A percentile compares a stretch with the other conserved stretches of the same genome.
These are phyloP conservation scores for Tetropium fuscum DNA, from an alignment of 2,888 invertebrate genomes.

Conservation along the genomic window DNA sequence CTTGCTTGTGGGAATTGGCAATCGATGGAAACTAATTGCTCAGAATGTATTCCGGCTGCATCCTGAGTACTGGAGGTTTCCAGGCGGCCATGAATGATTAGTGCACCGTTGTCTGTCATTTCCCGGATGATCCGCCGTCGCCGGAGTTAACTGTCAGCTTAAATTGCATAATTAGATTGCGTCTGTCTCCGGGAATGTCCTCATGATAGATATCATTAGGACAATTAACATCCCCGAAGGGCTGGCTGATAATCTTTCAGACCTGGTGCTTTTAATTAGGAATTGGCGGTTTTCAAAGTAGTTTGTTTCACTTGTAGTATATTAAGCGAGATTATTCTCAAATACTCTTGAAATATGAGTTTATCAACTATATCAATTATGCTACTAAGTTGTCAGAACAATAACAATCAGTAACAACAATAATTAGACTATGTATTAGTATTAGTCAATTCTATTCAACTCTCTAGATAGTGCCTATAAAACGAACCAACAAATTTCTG, in stretches of 20 bases:
- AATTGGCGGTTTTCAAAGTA: too few relatives aligned
- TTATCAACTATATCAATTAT: too few relatives aligned
- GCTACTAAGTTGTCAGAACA: too few relatives aligned
- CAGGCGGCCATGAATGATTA: conserved; percentile 54
- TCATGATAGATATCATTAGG: conserved; percentile 60
- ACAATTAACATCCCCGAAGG: conserved; percentile 56
- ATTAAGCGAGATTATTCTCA: too few relatives aligned
- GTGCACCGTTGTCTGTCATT: conserved; percentile 62
- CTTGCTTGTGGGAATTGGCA: conserved; percentile 46
- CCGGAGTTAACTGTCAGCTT: conserved; percentile 57
- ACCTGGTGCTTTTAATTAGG: conserved; percentile 40
- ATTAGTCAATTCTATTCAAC: too few relatives aligned
- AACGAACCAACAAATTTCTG: too few relatives aligned
- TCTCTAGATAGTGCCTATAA: too few relatives aligned
- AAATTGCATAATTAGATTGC: conserved; percentile 65
- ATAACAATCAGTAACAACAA: too few relatives aligned
- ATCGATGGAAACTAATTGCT: conserved; percentile 54
- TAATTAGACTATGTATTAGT: too few relatives aligned
- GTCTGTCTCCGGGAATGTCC: conserved; percentile 58
- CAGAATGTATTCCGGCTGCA: conserved; percentile 52
- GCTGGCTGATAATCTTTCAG: conserved; percentile 36
- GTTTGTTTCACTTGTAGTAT: too few relatives aligned
- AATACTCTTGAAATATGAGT: too few relatives aligned
- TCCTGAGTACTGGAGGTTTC: conserved; percentile 49
- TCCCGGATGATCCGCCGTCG: conserved; percentile 51